Conservation (phyloP, 2,113 vertebrate species). For the Dromas ardeola region DNA sequence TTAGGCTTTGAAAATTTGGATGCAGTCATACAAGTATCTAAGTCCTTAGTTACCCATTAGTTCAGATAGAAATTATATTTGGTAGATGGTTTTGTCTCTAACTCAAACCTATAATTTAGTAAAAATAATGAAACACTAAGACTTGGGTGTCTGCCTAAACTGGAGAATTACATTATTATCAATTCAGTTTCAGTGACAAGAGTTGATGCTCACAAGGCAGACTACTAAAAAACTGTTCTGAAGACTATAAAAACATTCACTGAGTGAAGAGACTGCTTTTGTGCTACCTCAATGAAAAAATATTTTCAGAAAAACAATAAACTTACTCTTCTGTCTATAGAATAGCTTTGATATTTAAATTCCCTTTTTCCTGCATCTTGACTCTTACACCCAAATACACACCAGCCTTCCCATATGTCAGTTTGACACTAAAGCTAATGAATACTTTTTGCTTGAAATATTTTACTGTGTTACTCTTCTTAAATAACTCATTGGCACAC, state of each 20-base stretch:
- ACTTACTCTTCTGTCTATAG: neutral
- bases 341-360: neutral
- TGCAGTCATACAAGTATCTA: neutral
- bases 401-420: neutral
- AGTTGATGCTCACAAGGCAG: neutral
- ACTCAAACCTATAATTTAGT: neutral
- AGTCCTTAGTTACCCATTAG: neutral
- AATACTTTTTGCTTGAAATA: neutral
- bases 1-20: neutral
- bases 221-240: neutral
- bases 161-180: neutral
- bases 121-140: neutral
- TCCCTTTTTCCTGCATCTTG: neutral
- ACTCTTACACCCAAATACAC: neutral
- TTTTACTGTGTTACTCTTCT: neutral
- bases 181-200: neutral
- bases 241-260: neutral
- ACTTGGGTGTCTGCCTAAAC: neutral
- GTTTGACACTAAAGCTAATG: neutral
- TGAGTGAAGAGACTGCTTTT: neutral
- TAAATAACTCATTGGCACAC: neutral
- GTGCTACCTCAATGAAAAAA: neutral
- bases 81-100: neutral
- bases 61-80: neutral
- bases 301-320: neutral